A percentile compares a stretch with the other conserved stretches of the same genome.
Evolutionary conservation across 2,113 vertebrate species (phyloP).

Genomic region (Cygnus buccinator): DNA sequence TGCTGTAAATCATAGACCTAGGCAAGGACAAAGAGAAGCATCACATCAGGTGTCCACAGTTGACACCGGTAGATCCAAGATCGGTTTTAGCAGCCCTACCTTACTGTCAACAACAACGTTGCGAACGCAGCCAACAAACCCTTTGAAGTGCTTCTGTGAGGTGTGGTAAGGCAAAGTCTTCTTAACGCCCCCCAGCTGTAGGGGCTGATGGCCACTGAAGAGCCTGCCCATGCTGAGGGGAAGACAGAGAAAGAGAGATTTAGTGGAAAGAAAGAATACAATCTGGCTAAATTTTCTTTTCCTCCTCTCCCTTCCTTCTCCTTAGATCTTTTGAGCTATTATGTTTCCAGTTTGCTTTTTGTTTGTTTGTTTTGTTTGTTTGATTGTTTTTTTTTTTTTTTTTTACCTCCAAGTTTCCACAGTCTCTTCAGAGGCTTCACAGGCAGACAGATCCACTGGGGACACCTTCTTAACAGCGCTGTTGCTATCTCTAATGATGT

Average conservation of each 20-base stretch:
- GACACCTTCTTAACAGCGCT: conserved; percentile 52
- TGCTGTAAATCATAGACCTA: conserved; percentile 87
- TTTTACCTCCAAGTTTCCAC: conserved; percentile 81
- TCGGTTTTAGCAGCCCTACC: conserved; percentile 65
- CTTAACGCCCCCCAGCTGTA: conserved; percentile 89
- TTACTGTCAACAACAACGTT: conserved; percentile 86
- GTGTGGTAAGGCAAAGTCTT: conserved; percentile 53
- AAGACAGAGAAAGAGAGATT: background rate
- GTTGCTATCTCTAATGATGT: conserved; percentile 69
- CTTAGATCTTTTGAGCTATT: background rate
- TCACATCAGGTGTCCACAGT: background rate
- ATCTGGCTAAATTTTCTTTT: background rate
- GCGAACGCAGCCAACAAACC: conserved; percentile 86
- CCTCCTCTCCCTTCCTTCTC: background rate
- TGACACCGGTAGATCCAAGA: background rate
- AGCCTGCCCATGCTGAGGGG: conserved; percentile 63
- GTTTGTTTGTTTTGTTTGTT: background rate
- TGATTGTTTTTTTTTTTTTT: background rate
- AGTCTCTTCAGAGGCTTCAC: conserved; percentile 82
- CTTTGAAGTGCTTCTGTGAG: conserved; percentile 70
- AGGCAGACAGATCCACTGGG: conserved; percentile 77
- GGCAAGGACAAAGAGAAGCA: background rate
- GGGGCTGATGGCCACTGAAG: conserved; percentile 83
- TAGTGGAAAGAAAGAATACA: background rate
- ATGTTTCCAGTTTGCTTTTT: background rate